Base-by-base conservation (phyloP, 2,113 vertebrate genomes). In the Lophius piscatorius region DNA sequence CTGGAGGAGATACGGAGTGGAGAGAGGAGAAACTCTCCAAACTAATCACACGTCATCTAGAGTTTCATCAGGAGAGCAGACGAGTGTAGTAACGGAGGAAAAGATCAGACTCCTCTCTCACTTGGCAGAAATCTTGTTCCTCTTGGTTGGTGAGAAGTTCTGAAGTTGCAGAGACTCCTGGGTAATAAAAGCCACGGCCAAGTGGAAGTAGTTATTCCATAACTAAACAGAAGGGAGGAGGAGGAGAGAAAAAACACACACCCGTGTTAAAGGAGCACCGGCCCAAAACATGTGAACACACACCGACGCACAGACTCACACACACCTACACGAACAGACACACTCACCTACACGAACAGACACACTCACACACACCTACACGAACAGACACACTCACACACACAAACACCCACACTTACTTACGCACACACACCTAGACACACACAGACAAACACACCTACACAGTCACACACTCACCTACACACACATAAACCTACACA, bases 121-220 rank as follows among this genome's bases (percentile, higher is more conserved):
- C 97, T 98, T 98, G 90, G 89, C 91, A 73, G 96, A 89, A 79
- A 98, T 95, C 85, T 98, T 98, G 93, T 92, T 94, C 88, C 94
- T 93, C 80, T 99, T 99, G 51, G 94, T 94, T 14, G 93, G 91
- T 0, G 97, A 98, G 62, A 98, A 96, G 76, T 98, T 94, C 89
- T 99, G 94, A 64, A 99, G 92, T 87, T 99, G 97, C 83, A 99
- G 89, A 58, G 96, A 98, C 76, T 98, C 96, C 82, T 99, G 96
- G 64, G 96, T 99, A 90, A 98, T 98, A 82, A 99, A 99, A 48
- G 95, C 96, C 88, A 99, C 96, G 1, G 96, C 96, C 92, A 99
- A 93, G 89, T 98, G 95, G 89, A 99, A 99, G 83, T 99, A 99
- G 91, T 98, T 99, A 91, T 98, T 98, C 97, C 97, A 99, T 63